A percentile compares a stretch with the other conserved stretches of the same genome.
Conservation (phyloP, 2,113 vertebrate genomes). For the Leucoraja erinaceus region DNA sequence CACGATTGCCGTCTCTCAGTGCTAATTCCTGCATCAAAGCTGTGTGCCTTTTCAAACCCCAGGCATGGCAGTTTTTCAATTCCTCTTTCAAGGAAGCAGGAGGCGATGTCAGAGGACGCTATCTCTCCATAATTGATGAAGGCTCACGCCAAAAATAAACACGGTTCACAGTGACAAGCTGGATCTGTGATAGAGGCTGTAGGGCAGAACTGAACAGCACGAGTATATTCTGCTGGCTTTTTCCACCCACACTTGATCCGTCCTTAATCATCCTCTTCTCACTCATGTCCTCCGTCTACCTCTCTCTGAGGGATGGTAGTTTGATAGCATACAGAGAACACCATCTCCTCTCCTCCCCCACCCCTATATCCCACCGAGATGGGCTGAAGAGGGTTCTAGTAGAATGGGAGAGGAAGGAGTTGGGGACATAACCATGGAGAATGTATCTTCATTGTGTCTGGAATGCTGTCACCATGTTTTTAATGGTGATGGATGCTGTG, state of each 20-base stretch:
- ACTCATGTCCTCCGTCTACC: background rate
- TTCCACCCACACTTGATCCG: background rate
- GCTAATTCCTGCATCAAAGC: background rate
- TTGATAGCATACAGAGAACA: no score
- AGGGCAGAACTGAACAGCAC: background rate
- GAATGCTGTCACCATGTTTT: no score
- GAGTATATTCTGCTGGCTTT: background rate
- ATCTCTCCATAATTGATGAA: background rate
- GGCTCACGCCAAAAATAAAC: background rate
- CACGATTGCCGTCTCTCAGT: background rate
- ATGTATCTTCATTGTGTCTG: no score
- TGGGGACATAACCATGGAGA: no score
- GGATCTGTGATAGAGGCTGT: background rate
- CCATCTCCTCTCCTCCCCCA: no score
- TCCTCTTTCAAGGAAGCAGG: background rate
- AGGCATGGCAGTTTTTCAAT: background rate
- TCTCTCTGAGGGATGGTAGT: background rate
- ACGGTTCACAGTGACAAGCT: background rate
- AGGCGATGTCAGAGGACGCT: background rate
- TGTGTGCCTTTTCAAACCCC: background rate
- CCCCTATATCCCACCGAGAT: background rate
- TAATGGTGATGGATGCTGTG: no score
- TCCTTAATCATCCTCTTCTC: background rate
- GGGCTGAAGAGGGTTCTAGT: background rate
- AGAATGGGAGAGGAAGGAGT: no score